Evolutionary conservation across 2,888 invertebrate genomes (phyloP).

Genomic region (Phortica magna): DNA sequence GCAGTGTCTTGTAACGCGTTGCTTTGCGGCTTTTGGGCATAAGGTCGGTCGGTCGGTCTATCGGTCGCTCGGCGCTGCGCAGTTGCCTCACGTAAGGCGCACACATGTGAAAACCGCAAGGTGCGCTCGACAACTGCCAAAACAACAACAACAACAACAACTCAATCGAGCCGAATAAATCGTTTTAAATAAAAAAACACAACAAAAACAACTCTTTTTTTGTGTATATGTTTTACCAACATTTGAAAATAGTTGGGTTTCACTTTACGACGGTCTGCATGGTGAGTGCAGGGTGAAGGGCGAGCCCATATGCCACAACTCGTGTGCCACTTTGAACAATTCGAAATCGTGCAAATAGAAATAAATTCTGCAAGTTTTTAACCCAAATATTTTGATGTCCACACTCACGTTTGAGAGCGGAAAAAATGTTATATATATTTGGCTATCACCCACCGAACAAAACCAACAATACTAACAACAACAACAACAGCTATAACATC

Average conservation of each 20-base stretch:
- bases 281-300: too few species aligned
- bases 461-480: too few species aligned
- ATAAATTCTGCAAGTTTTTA: constrained; percentile 58
- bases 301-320: not conserved
- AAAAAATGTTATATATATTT: constrained; percentile 46
- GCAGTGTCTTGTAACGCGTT: too few species aligned
- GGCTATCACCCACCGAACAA: constrained; percentile 32
- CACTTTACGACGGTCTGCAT: not conserved
- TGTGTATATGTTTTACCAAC: too few species aligned
- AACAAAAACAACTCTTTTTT: not conserved
- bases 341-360: constrained; percentile 11
- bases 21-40: too few species aligned
- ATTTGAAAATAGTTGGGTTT: not conserved
- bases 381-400: constrained; percentile 65
- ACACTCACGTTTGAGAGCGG: not conserved
- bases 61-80: too few species aligned
- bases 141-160: constrained; percentile 17
- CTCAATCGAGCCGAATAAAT: not conserved
- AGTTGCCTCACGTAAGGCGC: too few species aligned
- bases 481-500: constrained; percentile 36
- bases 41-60: too few species aligned
- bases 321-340: not conserved
- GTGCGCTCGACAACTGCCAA: constrained; percentile 57
- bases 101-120: constrained; percentile 61
- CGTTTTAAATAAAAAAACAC: constrained; percentile 16